Conservation (phyloP, 2,888 invertebrate species). For the Strigamia transsilvanica region DNA sequence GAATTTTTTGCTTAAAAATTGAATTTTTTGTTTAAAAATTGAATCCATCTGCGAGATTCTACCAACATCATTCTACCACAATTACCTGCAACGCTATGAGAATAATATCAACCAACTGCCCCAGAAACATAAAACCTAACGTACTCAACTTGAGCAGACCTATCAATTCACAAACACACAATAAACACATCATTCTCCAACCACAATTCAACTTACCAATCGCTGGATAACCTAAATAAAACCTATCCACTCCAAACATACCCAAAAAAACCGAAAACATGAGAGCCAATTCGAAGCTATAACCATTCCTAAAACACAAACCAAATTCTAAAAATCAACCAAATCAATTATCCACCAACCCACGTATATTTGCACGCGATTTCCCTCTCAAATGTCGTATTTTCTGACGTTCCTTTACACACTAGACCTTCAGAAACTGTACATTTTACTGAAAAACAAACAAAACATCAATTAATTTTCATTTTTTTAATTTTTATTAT, state of each 20-base stretch:
- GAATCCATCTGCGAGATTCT: no score
- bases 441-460: conserved; percentile 73
- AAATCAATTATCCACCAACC: conserved; percentile 65
- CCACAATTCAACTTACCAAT: conserved; percentile 69
- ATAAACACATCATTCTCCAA: no score
- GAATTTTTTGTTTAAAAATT: no score
- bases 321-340: neutral
- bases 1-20: no score
- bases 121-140: conserved; percentile 92
- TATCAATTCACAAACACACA: conserved; percentile 52
- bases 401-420: conserved; percentile 78
- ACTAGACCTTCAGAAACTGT: conserved; percentile 82
- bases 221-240: conserved; percentile 98
- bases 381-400: conserved; percentile 80
- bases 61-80: no score
- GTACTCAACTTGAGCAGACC: conserved; percentile 93
- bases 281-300: conserved; percentile 89
- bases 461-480: neutral
- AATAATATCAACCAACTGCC: conserved; percentile 93
- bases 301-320: conserved; percentile 80
- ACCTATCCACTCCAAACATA: conserved; percentile 96
- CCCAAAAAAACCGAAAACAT: conserved; percentile 95
- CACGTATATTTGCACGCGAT: conserved; percentile 95
- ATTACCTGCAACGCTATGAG: conserved; percentile 89
- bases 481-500: neutral